Base-by-base conservation (phyloP, 2,113 vertebrate genomes). In the Acanthisitta chloris region DNA sequence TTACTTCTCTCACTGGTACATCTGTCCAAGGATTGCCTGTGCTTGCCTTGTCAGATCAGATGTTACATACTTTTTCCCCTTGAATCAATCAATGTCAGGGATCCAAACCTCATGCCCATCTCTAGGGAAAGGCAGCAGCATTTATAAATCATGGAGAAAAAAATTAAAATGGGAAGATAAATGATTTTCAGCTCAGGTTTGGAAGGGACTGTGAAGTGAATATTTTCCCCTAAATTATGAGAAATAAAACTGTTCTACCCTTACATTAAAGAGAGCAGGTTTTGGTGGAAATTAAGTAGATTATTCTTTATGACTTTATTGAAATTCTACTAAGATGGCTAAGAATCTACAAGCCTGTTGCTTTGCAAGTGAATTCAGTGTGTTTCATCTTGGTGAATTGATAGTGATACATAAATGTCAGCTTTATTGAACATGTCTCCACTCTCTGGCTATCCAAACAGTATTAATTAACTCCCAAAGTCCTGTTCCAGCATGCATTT, bases 341-440 rank as follows among this genome's bases (percentile, higher is more conserved):
- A 43, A 84, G 94, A 88, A 86, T n/a, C 64, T 61, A 43, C 17
- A 38, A 84, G 77, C 83, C 86, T 67, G 65, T 94, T 88, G 83
- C 93, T 91, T 86, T 89, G 61, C 91, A 52, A 76, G 69, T 61
- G 65, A 86, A 73, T 81, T 89, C 71, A 31, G 69, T 14, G 42
- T 26, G 38, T 92, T 93, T 94, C 86, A 84, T 92, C 92, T 88
- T 58, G 71, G 73, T 61, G 92, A 92, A 81, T 28, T 95, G 78
- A 81, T 73, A 91, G 91, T 31, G 83, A 94, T 95, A 89, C 66
- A 94, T 87, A 94, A 96, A 94, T 91, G 86, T 88, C 94, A 92
- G 82, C 80, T 94, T 83, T 93, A 88, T 92, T 94, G 93, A 94
- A 86, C 65, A 54, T 58, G 59, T 86, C 88, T 81, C 54, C 20